These are phyloP conservation scores for Mormyrus lacerda DNA, from an alignment of 2,113 vertebrate genomes.

Conservation along the genomic window DNA sequence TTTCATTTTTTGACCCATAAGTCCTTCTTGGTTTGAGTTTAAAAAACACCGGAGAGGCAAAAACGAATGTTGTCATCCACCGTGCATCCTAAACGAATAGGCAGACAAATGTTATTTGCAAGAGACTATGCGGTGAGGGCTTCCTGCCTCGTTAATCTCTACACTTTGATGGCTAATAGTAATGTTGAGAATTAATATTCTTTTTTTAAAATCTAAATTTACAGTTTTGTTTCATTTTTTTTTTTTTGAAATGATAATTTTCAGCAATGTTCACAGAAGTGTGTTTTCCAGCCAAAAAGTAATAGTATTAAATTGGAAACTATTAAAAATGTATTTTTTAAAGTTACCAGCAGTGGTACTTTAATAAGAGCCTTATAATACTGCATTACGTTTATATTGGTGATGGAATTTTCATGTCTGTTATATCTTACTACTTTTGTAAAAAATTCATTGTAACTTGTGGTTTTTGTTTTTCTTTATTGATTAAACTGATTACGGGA, in stretches of 20 bases:
- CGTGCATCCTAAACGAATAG: background rate
- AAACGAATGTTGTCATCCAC: background rate
- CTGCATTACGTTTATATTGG: background rate
- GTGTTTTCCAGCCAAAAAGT: background rate
- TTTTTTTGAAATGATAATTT: background rate
- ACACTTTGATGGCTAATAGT: background rate
- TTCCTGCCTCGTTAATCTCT: background rate
- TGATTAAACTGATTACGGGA: background rate
- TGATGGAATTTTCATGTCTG: background rate
- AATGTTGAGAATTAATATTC: background rate
- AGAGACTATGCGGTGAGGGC: background rate
- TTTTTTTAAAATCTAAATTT: background rate
- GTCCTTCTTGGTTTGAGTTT: background rate
- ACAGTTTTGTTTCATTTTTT: background rate
- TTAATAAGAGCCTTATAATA: background rate
- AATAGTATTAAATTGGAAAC: background rate
- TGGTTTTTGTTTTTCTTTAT: background rate
- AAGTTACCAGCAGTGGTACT: background rate
- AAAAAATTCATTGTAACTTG: background rate
- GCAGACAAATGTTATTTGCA: background rate
- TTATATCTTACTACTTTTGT: background rate
- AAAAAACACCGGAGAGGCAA: background rate
- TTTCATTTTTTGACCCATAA: background rate
- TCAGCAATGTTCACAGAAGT: background rate
- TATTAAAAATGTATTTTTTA: background rate